Evolutionary conservation across 2,888 invertebrate species (phyloP).

Genomic region (Temnothorax ravouxi): DNA sequence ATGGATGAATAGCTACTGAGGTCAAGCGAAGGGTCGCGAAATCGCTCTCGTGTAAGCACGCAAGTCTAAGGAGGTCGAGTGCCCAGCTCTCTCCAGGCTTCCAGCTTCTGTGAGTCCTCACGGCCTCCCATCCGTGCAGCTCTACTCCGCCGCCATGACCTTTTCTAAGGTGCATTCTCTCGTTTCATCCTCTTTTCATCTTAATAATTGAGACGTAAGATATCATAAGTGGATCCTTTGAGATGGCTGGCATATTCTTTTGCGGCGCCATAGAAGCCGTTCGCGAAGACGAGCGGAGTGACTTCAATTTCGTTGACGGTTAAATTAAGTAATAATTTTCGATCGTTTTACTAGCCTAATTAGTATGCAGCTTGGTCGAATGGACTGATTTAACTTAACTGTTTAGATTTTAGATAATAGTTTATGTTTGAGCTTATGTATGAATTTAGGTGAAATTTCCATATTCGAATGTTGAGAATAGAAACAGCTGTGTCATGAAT

Average conservation of each 20-base stretch:
- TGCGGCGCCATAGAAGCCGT: background rate
- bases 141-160: conserved; percentile 28
- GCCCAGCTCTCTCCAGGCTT: conserved; percentile 62
- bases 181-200: conserved; percentile 54
- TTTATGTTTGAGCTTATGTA: background rate
- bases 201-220: conserved; percentile 70
- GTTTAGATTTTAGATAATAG: background rate
- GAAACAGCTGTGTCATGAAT: conserved; percentile 2
- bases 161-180: conserved; percentile 27
- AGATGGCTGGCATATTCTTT: conserved; percentile 13
- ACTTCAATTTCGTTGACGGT: background rate
- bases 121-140: conserved; percentile 13
- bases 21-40: conserved; percentile 62
- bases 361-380: background rate
- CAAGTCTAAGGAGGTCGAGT: conserved; percentile 73
- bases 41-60: conserved; percentile 64
- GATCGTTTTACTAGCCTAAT: background rate
- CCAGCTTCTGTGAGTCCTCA: conserved; percentile 57
- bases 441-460: background rate
- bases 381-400: background rate
- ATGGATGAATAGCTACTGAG: conserved; percentile 62
- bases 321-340: conserved; percentile 12
- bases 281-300: background rate
- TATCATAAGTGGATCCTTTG: conserved; percentile 59
- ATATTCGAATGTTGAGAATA: background rate